Evolutionary conservation across 2,888 invertebrate genomes (phyloP).

Genomic region (Fabriciana adippe): DNA sequence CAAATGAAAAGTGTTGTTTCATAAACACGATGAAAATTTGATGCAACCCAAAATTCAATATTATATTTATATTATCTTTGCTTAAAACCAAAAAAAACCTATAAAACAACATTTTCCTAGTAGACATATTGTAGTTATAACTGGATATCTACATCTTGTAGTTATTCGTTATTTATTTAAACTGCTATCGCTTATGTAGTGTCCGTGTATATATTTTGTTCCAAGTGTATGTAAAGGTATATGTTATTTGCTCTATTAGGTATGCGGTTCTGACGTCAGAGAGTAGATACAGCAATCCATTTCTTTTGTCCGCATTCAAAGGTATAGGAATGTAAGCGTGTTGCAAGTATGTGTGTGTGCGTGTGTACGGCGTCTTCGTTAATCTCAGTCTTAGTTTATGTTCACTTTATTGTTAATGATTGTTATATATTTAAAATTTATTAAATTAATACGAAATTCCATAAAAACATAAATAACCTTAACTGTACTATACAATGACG

Average conservation of each 20-base stretch:
- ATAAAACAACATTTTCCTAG: too few relatives aligned
- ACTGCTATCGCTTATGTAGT: slow-evolving; percentile 11
- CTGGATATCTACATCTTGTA: not conserved
- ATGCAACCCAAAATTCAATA: too few relatives aligned
- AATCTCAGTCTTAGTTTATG: slow-evolving; percentile 53
- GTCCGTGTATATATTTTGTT: slow-evolving; percentile 2
- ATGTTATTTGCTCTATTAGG: slow-evolving; percentile 78
- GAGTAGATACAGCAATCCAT: slow-evolving; percentile 79
- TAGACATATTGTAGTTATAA: not conserved
- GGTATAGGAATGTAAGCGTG: slow-evolving; percentile 80
- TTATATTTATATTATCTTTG: too few relatives aligned
- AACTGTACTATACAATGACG: not conserved
- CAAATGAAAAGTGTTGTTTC: too few relatives aligned
- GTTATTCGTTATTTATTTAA: not conserved
- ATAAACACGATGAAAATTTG: too few relatives aligned
- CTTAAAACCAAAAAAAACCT: too few relatives aligned
- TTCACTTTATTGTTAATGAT: slow-evolving; percentile 44
- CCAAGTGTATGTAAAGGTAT: slow-evolving; percentile 57
- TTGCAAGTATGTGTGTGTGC: slow-evolving; percentile 63
- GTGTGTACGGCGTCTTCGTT: slow-evolving; percentile 58
- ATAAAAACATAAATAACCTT: slow-evolving; percentile 1
- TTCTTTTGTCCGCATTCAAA: slow-evolving; percentile 78
- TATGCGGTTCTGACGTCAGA: slow-evolving; percentile 81
- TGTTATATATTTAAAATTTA: not conserved
- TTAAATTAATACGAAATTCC: slow-evolving; percentile 7